These are phyloP conservation scores for Oegoconia quadripuncta DNA, from an alignment of 2,888 invertebrate species.

Conservation along the genomic window DNA sequence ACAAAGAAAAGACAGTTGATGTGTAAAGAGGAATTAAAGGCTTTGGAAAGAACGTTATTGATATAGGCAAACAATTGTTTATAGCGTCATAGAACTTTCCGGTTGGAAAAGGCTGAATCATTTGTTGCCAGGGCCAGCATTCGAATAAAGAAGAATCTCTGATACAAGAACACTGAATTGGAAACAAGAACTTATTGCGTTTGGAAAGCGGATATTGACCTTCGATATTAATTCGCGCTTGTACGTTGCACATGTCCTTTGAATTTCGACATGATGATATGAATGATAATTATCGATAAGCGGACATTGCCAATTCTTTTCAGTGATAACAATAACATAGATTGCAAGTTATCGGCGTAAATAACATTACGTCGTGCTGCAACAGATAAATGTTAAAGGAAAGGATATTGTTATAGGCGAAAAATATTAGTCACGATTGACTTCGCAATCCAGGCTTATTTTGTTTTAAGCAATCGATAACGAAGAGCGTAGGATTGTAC, in stretches of 20 bases:
- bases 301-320: conserved; percentile 2
- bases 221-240: too few species aligned
- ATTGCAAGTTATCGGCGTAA: conserved; percentile 14
- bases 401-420: neutral
- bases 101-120: conserved; percentile 12
- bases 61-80: conserved; percentile 23
- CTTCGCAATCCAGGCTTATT: conserved; percentile 1
- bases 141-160: neutral
- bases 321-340: conserved; percentile 11
- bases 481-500: conserved; percentile 26
- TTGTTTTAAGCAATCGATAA: neutral
- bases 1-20: conserved; percentile 37
- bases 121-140: neutral
- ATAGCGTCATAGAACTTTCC: conserved; percentile 38
- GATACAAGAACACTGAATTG: neutral
- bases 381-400: conserved; percentile 2
- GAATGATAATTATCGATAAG: neutral
- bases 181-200: neutral
- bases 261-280: too few species aligned
- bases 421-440: conserved; percentile 4
- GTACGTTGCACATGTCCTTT: too few species aligned
- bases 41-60: conserved; percentile 14
- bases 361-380: conserved; percentile 7
- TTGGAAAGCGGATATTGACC: neutral
- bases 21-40: conserved; percentile 36